phyloP scores from a whole-genome alignment of 2,888 invertebrate genomes.

The Caenorhabditis imperialis region DNA sequence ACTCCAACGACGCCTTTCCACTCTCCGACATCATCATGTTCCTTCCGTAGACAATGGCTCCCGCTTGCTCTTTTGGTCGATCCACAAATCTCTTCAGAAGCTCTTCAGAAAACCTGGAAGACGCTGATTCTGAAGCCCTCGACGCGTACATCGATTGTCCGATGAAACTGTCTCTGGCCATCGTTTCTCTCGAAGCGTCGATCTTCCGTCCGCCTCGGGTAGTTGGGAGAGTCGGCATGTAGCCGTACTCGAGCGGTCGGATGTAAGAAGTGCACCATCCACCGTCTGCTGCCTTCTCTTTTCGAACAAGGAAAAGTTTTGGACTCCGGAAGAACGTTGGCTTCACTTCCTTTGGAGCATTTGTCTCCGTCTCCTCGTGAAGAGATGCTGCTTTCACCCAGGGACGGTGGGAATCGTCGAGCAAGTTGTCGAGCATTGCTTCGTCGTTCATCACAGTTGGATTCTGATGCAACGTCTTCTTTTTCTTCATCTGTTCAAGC shows the following conservation, averaged over 20 bases:
- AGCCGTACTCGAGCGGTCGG: conserved; percentile 40
- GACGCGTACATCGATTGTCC: conserved; percentile 36
- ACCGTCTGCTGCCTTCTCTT: not conserved
- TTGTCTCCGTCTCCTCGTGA: conserved; percentile 15
- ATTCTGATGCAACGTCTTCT: not conserved
- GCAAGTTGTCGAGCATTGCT: conserved; percentile 31
- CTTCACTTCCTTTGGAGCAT: not conserved
- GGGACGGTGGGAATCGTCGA: conserved; percentile 44
- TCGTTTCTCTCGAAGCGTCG: not conserved
- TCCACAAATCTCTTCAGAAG: conserved; percentile 26
- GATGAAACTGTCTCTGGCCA: conserved; percentile 8
- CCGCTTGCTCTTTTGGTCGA: conserved; percentile 16
- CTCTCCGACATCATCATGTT: conserved; percentile 26
- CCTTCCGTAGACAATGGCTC: conserved; percentile 46
- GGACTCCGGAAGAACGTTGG: conserved; percentile 39
- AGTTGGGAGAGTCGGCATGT: conserved; percentile 37
- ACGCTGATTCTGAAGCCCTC: conserved; percentile 13
- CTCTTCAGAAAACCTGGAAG: conserved; percentile 21
- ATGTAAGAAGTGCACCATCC: conserved; percentile 20
- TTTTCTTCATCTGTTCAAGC: conserved; percentile 7
- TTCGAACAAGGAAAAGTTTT: conserved; percentile 39
- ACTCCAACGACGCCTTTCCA: conserved; percentile 10
- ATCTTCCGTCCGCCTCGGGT: not conserved
- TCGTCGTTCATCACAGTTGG: conserved; percentile 15
- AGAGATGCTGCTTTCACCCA: conserved; percentile 30